These are phyloP conservation scores for Alexandromys fortis DNA, from an alignment of 2,113 vertebrate species.

Conservation along the genomic window DNA sequence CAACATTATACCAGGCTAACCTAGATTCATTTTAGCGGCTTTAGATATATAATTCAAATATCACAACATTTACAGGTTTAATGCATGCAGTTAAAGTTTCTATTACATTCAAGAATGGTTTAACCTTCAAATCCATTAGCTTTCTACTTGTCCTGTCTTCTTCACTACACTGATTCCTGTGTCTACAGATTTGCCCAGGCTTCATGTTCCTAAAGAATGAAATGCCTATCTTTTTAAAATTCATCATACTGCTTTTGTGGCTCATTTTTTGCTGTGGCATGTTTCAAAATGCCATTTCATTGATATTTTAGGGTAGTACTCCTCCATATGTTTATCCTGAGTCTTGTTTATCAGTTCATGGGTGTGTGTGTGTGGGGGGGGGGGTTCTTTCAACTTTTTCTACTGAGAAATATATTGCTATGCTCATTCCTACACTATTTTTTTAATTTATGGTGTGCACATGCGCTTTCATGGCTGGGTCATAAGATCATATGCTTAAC, in stretches of 20 bases:
- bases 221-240: not conserved
- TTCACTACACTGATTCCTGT: not conserved
- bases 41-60: conserved; percentile 19
- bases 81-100: not conserved
- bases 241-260: not conserved
- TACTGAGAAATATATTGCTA: conserved; percentile 11
- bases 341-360: not conserved
- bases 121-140: not conserved
- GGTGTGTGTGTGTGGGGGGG: not conserved
- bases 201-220: not conserved
- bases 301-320: not conserved
- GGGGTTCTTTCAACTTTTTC: not conserved
- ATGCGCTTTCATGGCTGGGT: not conserved
- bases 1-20: not conserved
- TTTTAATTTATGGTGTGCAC: not conserved
- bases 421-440: not conserved
- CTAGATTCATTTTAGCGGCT: not conserved
- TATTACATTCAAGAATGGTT: not conserved
- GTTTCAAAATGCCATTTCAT: not conserved
- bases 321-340: not conserved
- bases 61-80: not conserved
- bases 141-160: too few relatives aligned
- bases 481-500: not conserved
- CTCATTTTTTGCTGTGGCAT: not conserved
- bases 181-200: not conserved